phyloP scores from a whole-genome alignment of 2,113 vertebrate species.

The Xenopus laevis region DNA sequence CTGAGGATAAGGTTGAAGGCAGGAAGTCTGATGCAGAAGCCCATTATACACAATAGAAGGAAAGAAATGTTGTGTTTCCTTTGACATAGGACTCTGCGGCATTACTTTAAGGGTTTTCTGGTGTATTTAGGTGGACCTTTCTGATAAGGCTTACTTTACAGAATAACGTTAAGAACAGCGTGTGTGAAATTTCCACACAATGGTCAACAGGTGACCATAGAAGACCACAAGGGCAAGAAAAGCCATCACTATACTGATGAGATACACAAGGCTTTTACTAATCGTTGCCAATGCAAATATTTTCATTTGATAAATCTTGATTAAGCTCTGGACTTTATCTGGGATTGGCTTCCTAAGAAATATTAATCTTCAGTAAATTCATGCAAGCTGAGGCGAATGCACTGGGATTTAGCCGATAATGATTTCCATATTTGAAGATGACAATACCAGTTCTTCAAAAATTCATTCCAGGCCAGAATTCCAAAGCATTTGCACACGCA shows the following conservation, averaged over 20 bases:
- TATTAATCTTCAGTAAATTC: conserved; percentile 44
- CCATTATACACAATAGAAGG: too few relatives aligned
- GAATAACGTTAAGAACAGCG: not conserved
- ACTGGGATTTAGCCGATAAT: conserved; percentile 41
- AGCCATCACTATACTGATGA: conserved; percentile 12
- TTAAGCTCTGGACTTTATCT: conserved; percentile 36
- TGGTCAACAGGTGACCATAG: conserved; percentile 38
- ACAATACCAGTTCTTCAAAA: conserved; percentile 22
- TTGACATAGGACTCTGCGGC: too few relatives aligned
- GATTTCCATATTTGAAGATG: conserved; percentile 39
- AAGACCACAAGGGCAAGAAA: conserved; percentile 19
- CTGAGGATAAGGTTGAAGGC: too few relatives aligned
- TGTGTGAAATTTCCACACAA: conserved; percentile 30
- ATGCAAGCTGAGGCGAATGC: conserved; percentile 37
- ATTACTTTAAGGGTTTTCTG: too few relatives aligned
- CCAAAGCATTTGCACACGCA: not conserved
- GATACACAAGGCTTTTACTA: conserved; percentile 18
- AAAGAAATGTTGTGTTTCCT: too few relatives aligned
- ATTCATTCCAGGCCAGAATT: conserved; percentile 25
- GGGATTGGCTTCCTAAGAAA: conserved; percentile 34
- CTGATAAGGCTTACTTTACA: too few relatives aligned
- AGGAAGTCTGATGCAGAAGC: too few relatives aligned
- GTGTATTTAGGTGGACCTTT: too few relatives aligned
- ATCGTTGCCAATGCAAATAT: conserved; percentile 43
- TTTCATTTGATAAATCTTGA: conserved; percentile 45